Evolutionary conservation across 2,113 vertebrate genomes (phyloP).

Genomic region (Verasper variegatus): DNA sequence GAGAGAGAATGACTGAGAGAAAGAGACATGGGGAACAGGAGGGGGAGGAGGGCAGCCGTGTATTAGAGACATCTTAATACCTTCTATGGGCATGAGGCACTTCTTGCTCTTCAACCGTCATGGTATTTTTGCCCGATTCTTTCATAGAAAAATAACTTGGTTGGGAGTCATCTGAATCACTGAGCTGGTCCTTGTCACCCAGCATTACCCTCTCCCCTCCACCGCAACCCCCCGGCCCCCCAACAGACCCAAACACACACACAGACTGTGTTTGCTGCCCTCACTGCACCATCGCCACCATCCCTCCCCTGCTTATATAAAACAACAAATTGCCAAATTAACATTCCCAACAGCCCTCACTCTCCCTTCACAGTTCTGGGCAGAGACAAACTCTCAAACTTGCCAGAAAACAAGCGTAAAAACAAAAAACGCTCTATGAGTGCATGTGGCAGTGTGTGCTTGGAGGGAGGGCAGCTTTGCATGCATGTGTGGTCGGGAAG

Average conservation of each 20-base stretch:
- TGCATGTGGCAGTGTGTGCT: conserved; percentile 35
- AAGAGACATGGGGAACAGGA: conserved; percentile 68
- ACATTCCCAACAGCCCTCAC: conserved; percentile 73
- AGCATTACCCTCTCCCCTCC: conserved; percentile 48
- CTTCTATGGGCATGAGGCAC: conserved; percentile 85
- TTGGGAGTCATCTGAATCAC: conserved; percentile 79
- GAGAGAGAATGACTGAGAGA: conserved; percentile 76
- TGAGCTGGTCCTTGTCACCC: conserved; percentile 73
- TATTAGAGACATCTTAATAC: conserved; percentile 84
- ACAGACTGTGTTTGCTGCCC: conserved; percentile 33
- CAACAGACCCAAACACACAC: conserved; percentile 49
- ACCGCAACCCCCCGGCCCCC: conserved; percentile 13
- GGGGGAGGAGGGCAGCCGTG: conserved; percentile 70
- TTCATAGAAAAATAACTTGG: conserved; percentile 81
- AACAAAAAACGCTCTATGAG: conserved; percentile 40
- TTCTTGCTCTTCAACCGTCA: conserved; percentile 78
- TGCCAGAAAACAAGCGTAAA: conserved; percentile 66
- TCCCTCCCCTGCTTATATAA: conserved; percentile 64
- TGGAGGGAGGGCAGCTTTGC: conserved; percentile 13
- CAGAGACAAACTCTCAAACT: conserved; percentile 47
- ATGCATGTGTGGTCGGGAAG: conserved; percentile 1
- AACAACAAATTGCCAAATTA: conserved; percentile 83
- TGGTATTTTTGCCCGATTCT: conserved; percentile 83
- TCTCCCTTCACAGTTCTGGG: conserved; percentile 67
- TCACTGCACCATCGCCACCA: conserved; percentile 24